Evolutionary conservation across 2,888 invertebrate species (phyloP).

Genomic region (Mylabris sibirica): DNA sequence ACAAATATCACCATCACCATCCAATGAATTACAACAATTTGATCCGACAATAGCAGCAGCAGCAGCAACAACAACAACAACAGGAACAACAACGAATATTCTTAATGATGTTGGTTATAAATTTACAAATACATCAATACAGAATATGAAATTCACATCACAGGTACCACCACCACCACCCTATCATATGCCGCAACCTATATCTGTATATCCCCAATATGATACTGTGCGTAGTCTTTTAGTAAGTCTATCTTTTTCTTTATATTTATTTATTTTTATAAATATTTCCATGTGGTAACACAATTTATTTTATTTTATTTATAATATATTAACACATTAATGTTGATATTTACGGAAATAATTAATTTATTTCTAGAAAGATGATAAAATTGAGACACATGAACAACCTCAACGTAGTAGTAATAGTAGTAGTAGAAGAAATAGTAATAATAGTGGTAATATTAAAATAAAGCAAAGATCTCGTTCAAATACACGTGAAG

Average conservation of each 20-base stretch:
- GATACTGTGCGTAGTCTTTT: slow-evolving; percentile 37
- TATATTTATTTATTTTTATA: slow-evolving; percentile 13
- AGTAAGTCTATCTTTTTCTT: slow-evolving; percentile 43
- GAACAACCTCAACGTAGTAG: slow-evolving; percentile 53
- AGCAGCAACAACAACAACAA: slow-evolving; percentile 18
- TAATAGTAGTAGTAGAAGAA: too few relatives aligned
- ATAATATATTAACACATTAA: background rate
- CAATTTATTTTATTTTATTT: slow-evolving; percentile 9
- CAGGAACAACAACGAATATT: slow-evolving; percentile 8
- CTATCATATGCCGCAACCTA: slow-evolving; percentile 40
- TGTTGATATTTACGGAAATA: background rate
- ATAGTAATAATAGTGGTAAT: too few relatives aligned
- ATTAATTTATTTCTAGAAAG: slow-evolving; percentile 34
- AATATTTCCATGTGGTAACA: background rate
- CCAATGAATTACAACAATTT: slow-evolving; percentile 12
- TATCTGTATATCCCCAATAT: slow-evolving; percentile 45
- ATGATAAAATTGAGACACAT: slow-evolving; percentile 43
- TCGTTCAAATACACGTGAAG: slow-evolving; percentile 65
- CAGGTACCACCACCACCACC: slow-evolving; percentile 44
- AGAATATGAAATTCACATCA: slow-evolving; percentile 57
- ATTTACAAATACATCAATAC: slow-evolving; percentile 48
- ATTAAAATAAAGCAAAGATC: slow-evolving; percentile 57
- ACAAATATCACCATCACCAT: slow-evolving; percentile 13
- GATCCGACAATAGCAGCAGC: slow-evolving; percentile 19
- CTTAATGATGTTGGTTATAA: slow-evolving; percentile 47